phyloP scores from a whole-genome alignment of 37 sponge, comb jelly and placozoan genomes.

The Lycopodina hypogea region DNA sequence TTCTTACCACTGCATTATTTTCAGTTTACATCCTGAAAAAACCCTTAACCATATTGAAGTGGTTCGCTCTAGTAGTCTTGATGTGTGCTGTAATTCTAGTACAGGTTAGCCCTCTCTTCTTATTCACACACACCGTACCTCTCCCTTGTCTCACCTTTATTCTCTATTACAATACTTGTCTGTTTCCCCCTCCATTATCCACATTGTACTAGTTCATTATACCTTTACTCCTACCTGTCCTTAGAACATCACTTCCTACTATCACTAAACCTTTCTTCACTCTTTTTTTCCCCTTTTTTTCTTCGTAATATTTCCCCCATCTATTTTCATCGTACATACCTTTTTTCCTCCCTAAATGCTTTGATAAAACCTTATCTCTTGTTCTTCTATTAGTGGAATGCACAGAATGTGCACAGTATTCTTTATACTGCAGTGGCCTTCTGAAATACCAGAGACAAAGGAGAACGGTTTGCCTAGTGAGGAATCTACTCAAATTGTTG shows the following conservation, averaged over 20 bases:
- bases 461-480: constrained; percentile 5
- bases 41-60: constrained; percentile 52
- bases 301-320: too few relatives aligned
- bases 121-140: too few relatives aligned
- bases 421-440: not conserved
- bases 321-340: too few relatives aligned
- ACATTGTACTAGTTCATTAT: too few relatives aligned
- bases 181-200: too few relatives aligned
- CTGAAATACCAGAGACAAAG: not conserved
- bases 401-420: not conserved
- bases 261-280: too few relatives aligned
- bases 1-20: constrained; percentile 95
- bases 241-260: too few relatives aligned
- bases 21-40: constrained; percentile 80
- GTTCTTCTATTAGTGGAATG: too few relatives aligned
- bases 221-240: too few relatives aligned
- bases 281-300: too few relatives aligned
- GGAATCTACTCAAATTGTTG: constrained; percentile 33
- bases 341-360: too few relatives aligned
- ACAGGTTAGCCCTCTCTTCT: constrained; percentile 57
- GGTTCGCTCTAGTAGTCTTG: constrained; percentile 79
- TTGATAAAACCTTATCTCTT: too few relatives aligned
- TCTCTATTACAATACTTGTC: not conserved
- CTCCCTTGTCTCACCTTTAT: not conserved
- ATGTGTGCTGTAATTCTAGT: constrained; percentile 89